Conservation (phyloP, 2,888 invertebrate species). For the Acheta domesticus region DNA sequence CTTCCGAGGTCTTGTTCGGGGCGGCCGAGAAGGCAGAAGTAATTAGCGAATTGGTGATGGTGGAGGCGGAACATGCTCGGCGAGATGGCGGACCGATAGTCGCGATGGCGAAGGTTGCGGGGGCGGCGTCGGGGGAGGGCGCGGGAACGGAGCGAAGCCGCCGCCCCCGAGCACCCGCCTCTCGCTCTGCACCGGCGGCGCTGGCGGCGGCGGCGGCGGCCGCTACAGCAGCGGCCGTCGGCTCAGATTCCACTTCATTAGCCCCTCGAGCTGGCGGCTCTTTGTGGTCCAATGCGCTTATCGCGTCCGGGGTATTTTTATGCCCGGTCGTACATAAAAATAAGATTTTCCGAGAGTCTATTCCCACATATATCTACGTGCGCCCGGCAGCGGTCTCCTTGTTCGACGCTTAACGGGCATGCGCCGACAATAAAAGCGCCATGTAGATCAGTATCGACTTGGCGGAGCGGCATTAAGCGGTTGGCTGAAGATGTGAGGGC, state of each 20-base stretch:
- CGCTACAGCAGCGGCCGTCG: neutral
- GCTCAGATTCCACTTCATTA: constrained; percentile 10
- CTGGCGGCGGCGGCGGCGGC: neutral
- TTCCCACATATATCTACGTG: neutral
- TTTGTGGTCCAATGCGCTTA: constrained; percentile 1
- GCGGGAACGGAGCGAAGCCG: neutral
- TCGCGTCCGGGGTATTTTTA: neutral
- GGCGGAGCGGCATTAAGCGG: neutral
- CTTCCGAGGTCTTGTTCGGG: neutral
- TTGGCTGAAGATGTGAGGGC: neutral
- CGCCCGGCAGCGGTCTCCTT: neutral
- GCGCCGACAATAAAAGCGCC: constrained; percentile 18
- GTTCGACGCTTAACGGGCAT: neutral
- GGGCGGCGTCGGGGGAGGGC: neutral
- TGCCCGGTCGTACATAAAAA: neutral
- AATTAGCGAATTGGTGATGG: constrained; percentile 18
- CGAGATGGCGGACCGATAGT: neutral
- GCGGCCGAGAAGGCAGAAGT: constrained; percentile 8
- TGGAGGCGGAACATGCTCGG: neutral
- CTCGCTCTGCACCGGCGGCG: neutral
- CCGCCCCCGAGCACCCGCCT: neutral
- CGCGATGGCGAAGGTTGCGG: neutral
- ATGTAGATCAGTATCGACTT: constrained; percentile 7
- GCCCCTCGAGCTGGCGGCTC: neutral
- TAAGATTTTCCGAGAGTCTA: neutral